These are phyloP conservation scores for Lophura nycthemera DNA, from an alignment of 2,113 vertebrate genomes.

Conservation along the genomic window DNA sequence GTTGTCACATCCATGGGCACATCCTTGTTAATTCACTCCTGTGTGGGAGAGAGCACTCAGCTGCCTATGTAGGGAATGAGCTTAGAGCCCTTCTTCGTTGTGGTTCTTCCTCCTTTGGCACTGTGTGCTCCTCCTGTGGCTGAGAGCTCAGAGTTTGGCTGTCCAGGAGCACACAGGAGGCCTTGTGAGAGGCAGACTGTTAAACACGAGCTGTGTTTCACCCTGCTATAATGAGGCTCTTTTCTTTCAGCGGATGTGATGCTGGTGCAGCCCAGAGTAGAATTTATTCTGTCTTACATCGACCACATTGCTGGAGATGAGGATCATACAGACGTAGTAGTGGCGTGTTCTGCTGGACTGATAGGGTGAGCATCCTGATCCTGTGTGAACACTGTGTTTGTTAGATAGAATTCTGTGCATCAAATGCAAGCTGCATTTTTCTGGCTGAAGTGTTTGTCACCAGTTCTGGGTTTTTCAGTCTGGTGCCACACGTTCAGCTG, in stretches of 20 bases:
- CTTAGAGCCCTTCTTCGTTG: background rate
- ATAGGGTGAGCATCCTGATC: conserved; percentile 82
- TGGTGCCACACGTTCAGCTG: rapidly evolving
- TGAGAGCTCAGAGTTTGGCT: rapidly evolving
- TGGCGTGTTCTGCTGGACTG: conserved; percentile 93
- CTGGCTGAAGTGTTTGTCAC: rapidly evolving
- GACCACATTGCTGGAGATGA: conserved; percentile 97
- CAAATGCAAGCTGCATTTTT: background rate
- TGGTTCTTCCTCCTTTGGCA: background rate
- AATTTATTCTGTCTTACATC: conserved; percentile 98
- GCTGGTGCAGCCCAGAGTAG: conserved; percentile 96
- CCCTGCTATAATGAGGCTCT: background rate
- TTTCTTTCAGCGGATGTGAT: conserved; percentile 92
- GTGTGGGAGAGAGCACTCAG: background rate
- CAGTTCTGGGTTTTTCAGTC: background rate
- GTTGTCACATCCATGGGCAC: rapidly evolving
- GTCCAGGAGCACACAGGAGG: rapidly evolving
- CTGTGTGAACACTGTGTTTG: rapidly evolving
- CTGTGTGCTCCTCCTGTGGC: background rate
- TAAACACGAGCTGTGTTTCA: background rate
- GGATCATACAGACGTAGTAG: conserved; percentile 94
- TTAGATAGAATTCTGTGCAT: too few species aligned
- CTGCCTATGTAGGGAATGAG: background rate
- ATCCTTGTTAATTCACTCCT: background rate
- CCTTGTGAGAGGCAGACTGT: background rate